Percentiles rank a stretch among this genome's conserved stretches.
Evolutionary conservation across 2,113 vertebrate genomes (phyloP).

Genomic region (Lanius collurio): DNA sequence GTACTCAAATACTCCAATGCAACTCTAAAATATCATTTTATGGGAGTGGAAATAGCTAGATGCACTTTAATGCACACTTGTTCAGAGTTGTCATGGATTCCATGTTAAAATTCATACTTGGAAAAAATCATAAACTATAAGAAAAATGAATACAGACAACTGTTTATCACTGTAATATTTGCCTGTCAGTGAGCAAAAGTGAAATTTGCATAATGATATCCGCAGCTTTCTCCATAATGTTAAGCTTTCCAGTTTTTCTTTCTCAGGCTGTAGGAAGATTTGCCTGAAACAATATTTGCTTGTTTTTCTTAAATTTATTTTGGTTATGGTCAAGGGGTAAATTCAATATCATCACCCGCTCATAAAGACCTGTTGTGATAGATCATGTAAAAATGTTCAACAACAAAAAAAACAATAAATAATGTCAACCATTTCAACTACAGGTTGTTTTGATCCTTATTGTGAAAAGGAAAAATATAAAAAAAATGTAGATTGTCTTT

Average conservation of each 20-base stretch:
- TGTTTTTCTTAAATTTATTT: neutral
- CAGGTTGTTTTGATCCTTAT: neutral
- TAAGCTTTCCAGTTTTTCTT: neutral
- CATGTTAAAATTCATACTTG: neutral
- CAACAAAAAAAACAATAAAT: neutral
- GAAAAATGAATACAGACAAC: neutral
- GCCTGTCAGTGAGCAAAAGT: neutral
- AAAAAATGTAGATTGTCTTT: neutral
- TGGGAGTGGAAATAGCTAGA: neutral
- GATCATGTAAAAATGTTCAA: neutral
- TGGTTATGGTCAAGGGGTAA: neutral
- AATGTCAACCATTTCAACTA: neutral
- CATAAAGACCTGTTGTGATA: neutral
- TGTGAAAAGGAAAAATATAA: neutral
- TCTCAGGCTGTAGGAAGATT: neutral
- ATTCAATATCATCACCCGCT: neutral
- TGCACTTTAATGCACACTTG: neutral
- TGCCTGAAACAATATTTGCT: neutral
- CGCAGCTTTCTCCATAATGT: neutral
- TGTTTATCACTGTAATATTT: neutral
- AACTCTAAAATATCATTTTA: neutral
- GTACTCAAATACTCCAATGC: neutral
- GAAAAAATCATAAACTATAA: neutral
- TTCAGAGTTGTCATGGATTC: neutral
- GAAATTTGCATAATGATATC: conserved; percentile 7